These are phyloP conservation scores for Apus apus DNA, from an alignment of 2,113 vertebrate species.

Conservation along the genomic window DNA sequence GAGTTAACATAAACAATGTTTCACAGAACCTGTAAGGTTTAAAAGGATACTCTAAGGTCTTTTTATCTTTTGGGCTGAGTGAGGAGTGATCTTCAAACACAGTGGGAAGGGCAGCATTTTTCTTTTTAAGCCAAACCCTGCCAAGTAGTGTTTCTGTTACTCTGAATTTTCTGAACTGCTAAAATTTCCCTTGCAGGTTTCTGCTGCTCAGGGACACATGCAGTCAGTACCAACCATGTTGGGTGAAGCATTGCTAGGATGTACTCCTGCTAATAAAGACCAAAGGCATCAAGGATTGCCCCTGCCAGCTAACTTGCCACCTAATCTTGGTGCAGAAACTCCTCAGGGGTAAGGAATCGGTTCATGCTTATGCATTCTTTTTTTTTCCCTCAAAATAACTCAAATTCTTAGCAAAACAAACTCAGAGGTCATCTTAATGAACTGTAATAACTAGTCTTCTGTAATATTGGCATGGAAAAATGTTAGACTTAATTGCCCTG, in stretches of 20 bases:
- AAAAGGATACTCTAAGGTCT: neutral
- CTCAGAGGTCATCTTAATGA: neutral
- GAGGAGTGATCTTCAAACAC: neutral
- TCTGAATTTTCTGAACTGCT: neutral
- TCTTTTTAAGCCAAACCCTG: neutral
- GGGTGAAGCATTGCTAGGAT: slow-evolving; percentile 78
- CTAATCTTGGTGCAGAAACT: slow-evolving; percentile 76
- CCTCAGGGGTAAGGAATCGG: slow-evolving; percentile 75
- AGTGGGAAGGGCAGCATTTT: neutral
- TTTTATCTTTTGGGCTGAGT: neutral
- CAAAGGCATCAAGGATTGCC: slow-evolving; percentile 74
- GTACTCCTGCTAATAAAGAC: slow-evolving; percentile 78
- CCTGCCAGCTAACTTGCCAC: slow-evolving; percentile 77
- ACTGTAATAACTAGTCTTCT: neutral
- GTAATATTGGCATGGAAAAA: neutral
- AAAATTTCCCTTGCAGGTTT: slow-evolving; percentile 48
- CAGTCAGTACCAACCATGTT: slow-evolving; percentile 76
- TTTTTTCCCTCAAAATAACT: neutral
- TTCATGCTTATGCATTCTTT: neutral
- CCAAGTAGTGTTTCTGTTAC: neutral
- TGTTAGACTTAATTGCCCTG: neutral
- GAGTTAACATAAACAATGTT: neutral
- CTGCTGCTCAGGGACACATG: slow-evolving; percentile 51
- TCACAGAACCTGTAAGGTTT: neutral
- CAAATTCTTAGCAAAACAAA: neutral